Evolutionary conservation across 92 coral and sea anemone genomes (phyloP).

Genomic region (Epizoanthus stellaris): DNA sequence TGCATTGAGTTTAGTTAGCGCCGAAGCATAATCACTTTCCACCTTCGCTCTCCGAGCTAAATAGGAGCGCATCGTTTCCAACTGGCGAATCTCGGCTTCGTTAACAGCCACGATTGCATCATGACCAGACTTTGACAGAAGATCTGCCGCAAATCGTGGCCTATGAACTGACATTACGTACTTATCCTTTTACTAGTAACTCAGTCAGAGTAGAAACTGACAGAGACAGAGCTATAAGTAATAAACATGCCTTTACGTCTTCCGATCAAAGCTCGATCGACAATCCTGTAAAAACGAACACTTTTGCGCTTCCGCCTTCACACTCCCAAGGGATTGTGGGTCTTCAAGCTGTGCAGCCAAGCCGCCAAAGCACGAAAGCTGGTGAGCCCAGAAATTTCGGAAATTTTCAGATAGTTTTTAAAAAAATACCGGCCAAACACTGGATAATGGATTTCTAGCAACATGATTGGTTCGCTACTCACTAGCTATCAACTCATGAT

Average conservation of each 20-base stretch:
- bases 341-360: not conserved
- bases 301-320: slow-evolving; percentile 29
- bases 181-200: not conserved
- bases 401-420: no score
- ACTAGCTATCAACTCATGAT: no score
- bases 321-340: slow-evolving; percentile 39
- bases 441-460: no score
- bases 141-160: slow-evolving; percentile 72
- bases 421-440: no score
- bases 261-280: not conserved
- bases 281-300: not conserved
- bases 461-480: no score
- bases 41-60: slow-evolving; percentile 72
- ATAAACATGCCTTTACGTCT: not conserved
- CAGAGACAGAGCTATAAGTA: not conserved
- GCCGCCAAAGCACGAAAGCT: not conserved
- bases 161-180: slow-evolving; percentile 19
- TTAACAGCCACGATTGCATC: slow-evolving; percentile 80
- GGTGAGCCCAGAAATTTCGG: no score
- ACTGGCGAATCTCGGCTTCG: slow-evolving; percentile 84
- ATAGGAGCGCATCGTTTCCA: slow-evolving; percentile 86
- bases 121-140: slow-evolving; percentile 80
- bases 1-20: slow-evolving; percentile 77
- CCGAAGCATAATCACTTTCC: slow-evolving; percentile 81
- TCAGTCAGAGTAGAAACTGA: not conserved